Base-by-base conservation (phyloP, 2,797 vertebrate species). In the Coregonus sp. region DNA sequence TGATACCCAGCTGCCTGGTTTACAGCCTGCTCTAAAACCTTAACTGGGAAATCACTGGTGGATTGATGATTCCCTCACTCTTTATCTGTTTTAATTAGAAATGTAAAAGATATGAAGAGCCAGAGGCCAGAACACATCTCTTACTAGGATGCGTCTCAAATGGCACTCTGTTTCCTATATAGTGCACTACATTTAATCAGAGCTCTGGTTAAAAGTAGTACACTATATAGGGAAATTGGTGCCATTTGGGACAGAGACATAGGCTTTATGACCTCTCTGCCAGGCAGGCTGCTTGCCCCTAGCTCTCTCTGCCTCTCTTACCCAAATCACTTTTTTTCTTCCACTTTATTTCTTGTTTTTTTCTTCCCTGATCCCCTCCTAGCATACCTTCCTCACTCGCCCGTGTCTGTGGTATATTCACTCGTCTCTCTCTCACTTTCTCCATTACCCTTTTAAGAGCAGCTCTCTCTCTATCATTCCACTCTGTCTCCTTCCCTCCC, bases 41-140 rank as follows among this genome's bases (percentile, higher is more conserved):
- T 94, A 95, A 95, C 94, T 94, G 93, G 93, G 94, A 95, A 95
- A 95, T 96, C 94, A 94, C 94, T 94, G 93, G 92, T 93, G 95
- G 93, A 96, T 96, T 96, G 94, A 96, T 94, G 91, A 92, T 92
- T 92, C 92, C 87, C 88, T 92, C 94, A 93, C 92, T 95, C 95
- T 95, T 96, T 95, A 96, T 96, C 94, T 95, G 93, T 95, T 96
- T 96, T 96, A 95, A 96, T 96, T 96, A 96, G 95, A 95, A 95
- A 96, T 95, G 95, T 95, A 95, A 95, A 95, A 95, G 94, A 95
- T 94, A 94, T 94, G 95, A 95, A 94, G 94, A 94, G 91, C 94
- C 92, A 91, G 91, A 89, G 93, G 93, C 92, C 91, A 93, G 89
- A 91, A 91, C 91, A 92, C 92, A 93, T 93, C 86, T 90, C 89